A percentile compares a stretch with the other conserved stretches of the same genome.
phyloP scores from a whole-genome alignment of 2,797 vertebrate species.

The Enteromius argenteus region DNA sequence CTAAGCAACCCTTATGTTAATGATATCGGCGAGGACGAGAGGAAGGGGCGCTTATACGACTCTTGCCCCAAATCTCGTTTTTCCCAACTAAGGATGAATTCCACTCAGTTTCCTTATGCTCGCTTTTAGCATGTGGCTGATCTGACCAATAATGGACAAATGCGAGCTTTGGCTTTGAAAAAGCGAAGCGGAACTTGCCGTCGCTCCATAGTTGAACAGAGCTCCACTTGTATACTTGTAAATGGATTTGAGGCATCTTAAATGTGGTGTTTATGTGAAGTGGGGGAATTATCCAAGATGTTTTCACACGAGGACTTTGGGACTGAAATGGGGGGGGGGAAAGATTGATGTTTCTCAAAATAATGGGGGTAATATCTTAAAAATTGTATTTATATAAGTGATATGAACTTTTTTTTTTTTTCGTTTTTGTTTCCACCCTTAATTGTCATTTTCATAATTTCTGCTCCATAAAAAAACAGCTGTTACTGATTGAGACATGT shows the following conservation, averaged over 20 bases:
- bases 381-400: conserved; percentile 74
- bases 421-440: conserved; percentile 19
- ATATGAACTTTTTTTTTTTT: conserved; percentile 63
- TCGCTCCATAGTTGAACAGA: conserved; percentile 45
- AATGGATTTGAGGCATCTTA: conserved; percentile 55
- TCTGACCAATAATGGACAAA: conserved; percentile 48
- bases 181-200: conserved; percentile 18
- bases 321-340: background rate
- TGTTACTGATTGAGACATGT: conserved; percentile 39
- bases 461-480: conserved; percentile 33
- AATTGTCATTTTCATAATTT: conserved; percentile 44
- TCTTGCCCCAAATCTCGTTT: conserved; percentile 23
- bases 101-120: conserved; percentile 40
- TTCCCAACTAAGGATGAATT: conserved; percentile 37
- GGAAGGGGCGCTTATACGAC: conserved; percentile 14
- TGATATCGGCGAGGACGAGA: conserved; percentile 30
- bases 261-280: conserved; percentile 54
- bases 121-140: conserved; percentile 53
- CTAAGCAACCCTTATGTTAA: conserved; percentile 41
- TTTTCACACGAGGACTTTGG: conserved; percentile 27
- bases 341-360: conserved; percentile 45
- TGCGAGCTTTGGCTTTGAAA: conserved; percentile 29
- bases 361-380: conserved; percentile 51
- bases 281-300: conserved; percentile 35
- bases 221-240: conserved; percentile 55